Evolutionary conservation across 2,888 invertebrate genomes (phyloP), one percentile per base, ranked within the genome.

Genomic region (Pristionchus fissidentatus): DNA sequence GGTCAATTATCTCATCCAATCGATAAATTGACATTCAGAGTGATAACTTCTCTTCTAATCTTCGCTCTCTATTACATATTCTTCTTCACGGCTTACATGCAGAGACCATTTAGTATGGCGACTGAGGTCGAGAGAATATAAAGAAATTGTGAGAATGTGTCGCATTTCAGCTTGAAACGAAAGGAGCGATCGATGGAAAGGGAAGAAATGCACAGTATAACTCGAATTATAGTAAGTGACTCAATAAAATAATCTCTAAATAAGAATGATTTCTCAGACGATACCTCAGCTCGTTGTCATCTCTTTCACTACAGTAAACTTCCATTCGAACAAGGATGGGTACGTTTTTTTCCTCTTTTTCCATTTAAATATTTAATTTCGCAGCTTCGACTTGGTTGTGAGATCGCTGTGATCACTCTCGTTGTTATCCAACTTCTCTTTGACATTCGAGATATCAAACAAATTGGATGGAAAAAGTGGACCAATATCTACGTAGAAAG

Each of bases 21-120:
- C 57, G 22, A 60, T 43, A 19, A 38, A 19, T 38, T 19, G 19
- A 79, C 80, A 83, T 87, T 82, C 84, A 91, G 91, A 38, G 88
- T 89, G 90, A 86, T 85, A 22, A 78, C 73, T 2, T 89, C 97
- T 92, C 97, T 98, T 93, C 95, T 96, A 86, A 94, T 96, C 83
- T 98, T 98, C 93, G 95, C 96, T 15, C 95, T 96, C 85, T 98
- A 98, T 93, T 98, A 98, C 92, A 92, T 97, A 38, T 94, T 97
- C 73, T 97, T 97, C 3, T 93, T 97, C 86, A 94, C 96, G 10
- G 96, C 97, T 89, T 97, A 98, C 91, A 96, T 96, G 1, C 93
- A 96, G 77, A 95, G 98, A 4, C 98, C 91, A 0, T 87, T 90
- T 66, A 87, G 90, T 19, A 85, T 84, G 60, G 90, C 89, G 26